A percentile compares a stretch with the other conserved stretches of the same genome.
phyloP scores from a whole-genome alignment of 2,113 vertebrate species.

The Eublepharis macularius region DNA sequence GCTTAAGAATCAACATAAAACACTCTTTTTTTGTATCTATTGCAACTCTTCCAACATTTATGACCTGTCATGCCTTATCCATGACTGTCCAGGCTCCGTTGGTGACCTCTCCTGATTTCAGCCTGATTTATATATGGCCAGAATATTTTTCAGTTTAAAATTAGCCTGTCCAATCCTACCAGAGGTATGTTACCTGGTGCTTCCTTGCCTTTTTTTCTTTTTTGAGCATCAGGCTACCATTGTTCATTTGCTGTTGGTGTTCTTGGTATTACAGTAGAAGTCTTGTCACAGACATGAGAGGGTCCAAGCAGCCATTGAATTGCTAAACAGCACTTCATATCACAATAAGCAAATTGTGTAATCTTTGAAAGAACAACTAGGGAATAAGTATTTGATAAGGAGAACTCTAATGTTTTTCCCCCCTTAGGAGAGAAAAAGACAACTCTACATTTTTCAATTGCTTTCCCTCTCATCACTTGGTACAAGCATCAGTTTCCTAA shows the following conservation, averaged over 20 bases:
- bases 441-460: not conserved
- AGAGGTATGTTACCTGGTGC: not conserved
- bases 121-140: no score
- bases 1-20: no score
- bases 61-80: no score
- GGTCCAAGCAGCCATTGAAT: not conserved
- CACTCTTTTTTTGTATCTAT: no score
- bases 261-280: not conserved
- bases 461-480: not conserved
- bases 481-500: fast-evolving
- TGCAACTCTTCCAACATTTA: no score
- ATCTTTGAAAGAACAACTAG: not conserved
- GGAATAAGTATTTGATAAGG: constrained; percentile 16
- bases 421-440: not conserved
- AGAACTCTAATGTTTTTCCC: constrained; percentile 16
- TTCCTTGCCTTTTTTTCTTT: not conserved
- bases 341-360: not conserved
- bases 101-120: no score
- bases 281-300: not conserved
- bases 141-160: not conserved
- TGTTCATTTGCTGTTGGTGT: not conserved
- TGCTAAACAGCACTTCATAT: not conserved
- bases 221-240: not conserved
- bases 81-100: no score
- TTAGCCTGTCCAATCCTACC: no score